Evolutionary conservation across 2,113 vertebrate genomes (phyloP).

Genomic region (Sus scrofa): DNA sequence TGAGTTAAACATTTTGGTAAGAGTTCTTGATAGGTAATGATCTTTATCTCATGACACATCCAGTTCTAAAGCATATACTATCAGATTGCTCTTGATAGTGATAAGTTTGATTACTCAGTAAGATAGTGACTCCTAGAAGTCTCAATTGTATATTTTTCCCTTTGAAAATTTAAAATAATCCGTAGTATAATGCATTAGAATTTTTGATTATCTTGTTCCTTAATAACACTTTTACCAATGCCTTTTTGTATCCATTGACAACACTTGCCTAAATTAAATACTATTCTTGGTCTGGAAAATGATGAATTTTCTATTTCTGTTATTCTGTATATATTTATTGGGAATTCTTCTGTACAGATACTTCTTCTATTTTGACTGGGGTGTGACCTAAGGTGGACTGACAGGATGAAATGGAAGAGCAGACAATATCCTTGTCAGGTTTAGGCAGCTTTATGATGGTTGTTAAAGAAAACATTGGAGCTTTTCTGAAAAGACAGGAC

Average conservation of each 20-base stretch:
- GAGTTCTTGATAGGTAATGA: background rate
- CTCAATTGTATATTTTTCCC: background rate
- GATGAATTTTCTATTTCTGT: background rate
- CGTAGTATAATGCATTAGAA: background rate
- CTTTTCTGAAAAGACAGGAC: background rate
- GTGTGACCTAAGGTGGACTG: background rate
- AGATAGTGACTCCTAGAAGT: background rate
- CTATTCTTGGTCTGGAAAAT: background rate
- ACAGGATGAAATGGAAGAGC: background rate
- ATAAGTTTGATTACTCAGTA: background rate
- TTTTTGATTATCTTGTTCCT: background rate
- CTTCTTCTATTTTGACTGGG: background rate
- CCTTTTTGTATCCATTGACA: conserved; percentile 26
- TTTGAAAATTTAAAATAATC: background rate
- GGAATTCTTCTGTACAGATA: background rate
- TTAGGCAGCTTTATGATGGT: background rate
- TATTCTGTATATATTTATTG: background rate
- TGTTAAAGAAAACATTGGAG: background rate
- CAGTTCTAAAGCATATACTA: background rate
- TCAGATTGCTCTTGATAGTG: background rate
- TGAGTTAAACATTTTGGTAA: background rate
- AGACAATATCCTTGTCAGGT: background rate
- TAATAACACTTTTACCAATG: background rate
- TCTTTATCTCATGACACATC: background rate
- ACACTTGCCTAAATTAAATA: background rate